Evolutionary conservation across 1,140 invertebrate genomes (phyloP), one percentile per base, ranked within the genome.

Genomic region (Teleogryllus occipitalis): DNA sequence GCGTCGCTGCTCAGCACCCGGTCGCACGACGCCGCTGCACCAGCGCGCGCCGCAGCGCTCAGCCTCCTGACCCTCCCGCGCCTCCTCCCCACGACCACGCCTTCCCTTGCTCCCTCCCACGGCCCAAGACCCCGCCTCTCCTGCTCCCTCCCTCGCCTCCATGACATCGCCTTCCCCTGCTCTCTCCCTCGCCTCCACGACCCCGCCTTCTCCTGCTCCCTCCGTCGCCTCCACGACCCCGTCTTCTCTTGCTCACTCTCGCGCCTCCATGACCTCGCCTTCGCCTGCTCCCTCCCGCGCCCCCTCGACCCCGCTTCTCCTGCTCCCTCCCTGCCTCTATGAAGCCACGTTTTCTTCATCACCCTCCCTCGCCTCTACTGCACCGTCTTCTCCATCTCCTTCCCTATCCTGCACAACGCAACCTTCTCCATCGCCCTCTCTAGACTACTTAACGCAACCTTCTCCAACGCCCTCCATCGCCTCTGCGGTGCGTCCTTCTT

Each of bases 1-100:
- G 89, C 88, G 82, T 95, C 94, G 83, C 94, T 95, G 84, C 89
- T 93, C 84, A 93, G 93, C 27, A 91, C 87, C 83, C 92, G 89
- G 82, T 94, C 92, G 87, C 95, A 97, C 22, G 90, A 54, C 4
- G 79, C 76, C 21, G 79, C 79, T 80, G 75, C 27, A 39, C 27
- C 27, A 39, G 27, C 27, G 5, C 18, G 4, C 8, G 2, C 10
- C 73, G 4, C 73, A 7, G 4, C 73, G 27, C 27, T 74, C 27
- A 8, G 15, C 73, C 73, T 15, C 7, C 73, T 8, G 8, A 1
- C 22, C 22, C 73, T 8, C 7, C 14, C 22, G 7, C 22, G n/a
- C n/a, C 14, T n/a, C 73, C 8, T 74, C 73, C 14, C 73, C 22
- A n/a, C n/a, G n/a, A n/a, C n/a, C n/a, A n/a, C n/a, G n/a, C 73